Conservation (phyloP, 1,140 invertebrate species). For the Polyergus mexicanus region DNA sequence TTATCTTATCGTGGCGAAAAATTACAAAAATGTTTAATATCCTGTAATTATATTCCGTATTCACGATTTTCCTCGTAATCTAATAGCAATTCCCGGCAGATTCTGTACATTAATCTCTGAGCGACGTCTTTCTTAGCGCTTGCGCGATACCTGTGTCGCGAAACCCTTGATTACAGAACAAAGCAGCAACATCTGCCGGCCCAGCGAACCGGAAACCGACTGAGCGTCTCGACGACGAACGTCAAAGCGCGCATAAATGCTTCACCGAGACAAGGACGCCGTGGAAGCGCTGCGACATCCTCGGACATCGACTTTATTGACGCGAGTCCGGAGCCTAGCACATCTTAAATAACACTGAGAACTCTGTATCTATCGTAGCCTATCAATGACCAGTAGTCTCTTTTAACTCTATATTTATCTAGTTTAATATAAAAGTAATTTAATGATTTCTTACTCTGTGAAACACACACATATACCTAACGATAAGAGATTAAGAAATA, state of each 20-base stretch:
- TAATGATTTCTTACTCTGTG: neutral
- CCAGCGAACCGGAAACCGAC: conserved; percentile 71
- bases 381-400: conserved; percentile 25
- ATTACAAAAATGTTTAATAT: no score
- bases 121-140: neutral
- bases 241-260: conserved; percentile 78
- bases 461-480: neutral
- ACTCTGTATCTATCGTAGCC: neutral
- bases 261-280: conserved; percentile 74
- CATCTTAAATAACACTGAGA: conserved; percentile 74
- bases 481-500: no score
- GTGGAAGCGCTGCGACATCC: conserved; percentile 70
- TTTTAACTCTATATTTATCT: neutral
- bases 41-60: no score
- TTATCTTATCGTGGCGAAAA: no score
- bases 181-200: conserved; percentile 59
- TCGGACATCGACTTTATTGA: conserved; percentile 82
- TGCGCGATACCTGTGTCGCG: conserved; percentile 3
- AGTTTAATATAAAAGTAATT: conserved; percentile 4
- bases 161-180: conserved; percentile 57
- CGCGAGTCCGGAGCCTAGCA: conserved; percentile 82
- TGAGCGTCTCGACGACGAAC: conserved; percentile 77
- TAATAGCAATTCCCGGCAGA: no score
- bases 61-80: no score
- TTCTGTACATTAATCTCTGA: neutral